These are phyloP conservation scores for Acipenser ruthenus DNA, from an alignment of 2,797 vertebrate species.

Conservation along the genomic window DNA sequence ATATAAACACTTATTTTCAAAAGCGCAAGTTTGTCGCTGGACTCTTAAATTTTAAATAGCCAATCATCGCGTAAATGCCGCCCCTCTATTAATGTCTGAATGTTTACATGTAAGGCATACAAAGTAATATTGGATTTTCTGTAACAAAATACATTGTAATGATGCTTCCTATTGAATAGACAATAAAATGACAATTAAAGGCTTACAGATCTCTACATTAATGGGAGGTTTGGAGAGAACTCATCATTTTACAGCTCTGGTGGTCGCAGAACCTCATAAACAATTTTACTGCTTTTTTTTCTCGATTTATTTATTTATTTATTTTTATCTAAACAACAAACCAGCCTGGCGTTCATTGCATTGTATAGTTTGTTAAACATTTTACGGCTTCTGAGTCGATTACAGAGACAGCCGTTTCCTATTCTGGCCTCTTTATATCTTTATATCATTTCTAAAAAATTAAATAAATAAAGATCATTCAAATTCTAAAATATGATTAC, in stretches of 20 bases:
- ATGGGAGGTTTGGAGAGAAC: conserved; percentile 50
- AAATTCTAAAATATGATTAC: conserved; percentile 70
- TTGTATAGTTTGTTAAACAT: conserved; percentile 87
- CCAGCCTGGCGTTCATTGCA: conserved; percentile 62
- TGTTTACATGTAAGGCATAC: too few species aligned
- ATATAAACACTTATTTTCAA: too few species aligned
- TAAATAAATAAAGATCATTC: conserved; percentile 56
- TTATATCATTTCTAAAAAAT: conserved; percentile 71
- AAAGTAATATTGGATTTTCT: conserved; percentile 12
- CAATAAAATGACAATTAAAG: conserved; percentile 41
- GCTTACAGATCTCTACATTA: conserved; percentile 41
- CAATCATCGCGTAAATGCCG: too few species aligned
- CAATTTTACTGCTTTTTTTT: conserved; percentile 63
- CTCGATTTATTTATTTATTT: too few species aligned
- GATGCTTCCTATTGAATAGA: conserved; percentile 26
- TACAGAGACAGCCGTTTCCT: conserved; percentile 59
- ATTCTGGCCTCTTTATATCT: conserved; percentile 60
- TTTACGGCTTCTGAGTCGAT: conserved; percentile 76
- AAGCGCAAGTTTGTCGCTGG: too few species aligned
- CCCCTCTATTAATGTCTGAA: too few species aligned
- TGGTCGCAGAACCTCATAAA: conserved; percentile 74
- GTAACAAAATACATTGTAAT: conserved; percentile 10
- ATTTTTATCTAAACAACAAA: too few species aligned
- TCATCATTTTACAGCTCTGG: conserved; percentile 46
- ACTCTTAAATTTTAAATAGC: too few species aligned